These are phyloP conservation scores for Bhutanitis thaidina DNA, from an alignment of 2,888 invertebrate species.

Conservation along the genomic window DNA sequence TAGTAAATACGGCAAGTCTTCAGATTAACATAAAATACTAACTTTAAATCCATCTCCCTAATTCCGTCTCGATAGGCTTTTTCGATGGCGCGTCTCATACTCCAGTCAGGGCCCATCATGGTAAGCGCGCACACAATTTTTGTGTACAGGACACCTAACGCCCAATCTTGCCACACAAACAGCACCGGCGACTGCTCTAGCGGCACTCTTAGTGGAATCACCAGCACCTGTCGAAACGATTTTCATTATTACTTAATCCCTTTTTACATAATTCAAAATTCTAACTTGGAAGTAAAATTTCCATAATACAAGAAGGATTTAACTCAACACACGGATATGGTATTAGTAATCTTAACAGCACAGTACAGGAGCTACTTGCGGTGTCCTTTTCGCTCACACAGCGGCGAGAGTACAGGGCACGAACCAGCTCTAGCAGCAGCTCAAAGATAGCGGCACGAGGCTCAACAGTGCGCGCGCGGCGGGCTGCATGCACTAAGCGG, in stretches of 20 bases:
- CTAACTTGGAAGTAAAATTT: too few relatives aligned
- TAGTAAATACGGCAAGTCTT: too few relatives aligned
- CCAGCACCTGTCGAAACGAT: constrained; percentile 78
- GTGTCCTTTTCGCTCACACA: too few relatives aligned
- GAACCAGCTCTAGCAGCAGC: constrained; percentile 90
- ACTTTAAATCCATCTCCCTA: constrained; percentile 92
- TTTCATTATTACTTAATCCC: too few relatives aligned
- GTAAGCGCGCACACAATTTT: constrained; percentile 98
- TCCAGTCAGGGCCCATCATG: constrained; percentile 99
- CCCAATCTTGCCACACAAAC: constrained; percentile 98
- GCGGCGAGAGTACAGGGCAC: constrained; percentile 18
- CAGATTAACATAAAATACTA: too few relatives aligned
- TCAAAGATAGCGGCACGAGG: constrained; percentile 92
- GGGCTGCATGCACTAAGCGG: too few relatives aligned
- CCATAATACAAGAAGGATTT: too few relatives aligned
- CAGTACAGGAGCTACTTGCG: too few relatives aligned
- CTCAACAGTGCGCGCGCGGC: too few relatives aligned
- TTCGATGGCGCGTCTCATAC: constrained; percentile 94
- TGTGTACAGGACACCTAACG: constrained; percentile 96
- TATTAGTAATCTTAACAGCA: too few relatives aligned
- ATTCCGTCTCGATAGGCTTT: constrained; percentile 96
- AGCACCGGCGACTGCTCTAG: constrained; percentile 93
- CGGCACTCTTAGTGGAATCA: constrained; percentile 95
- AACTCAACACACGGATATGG: too few relatives aligned
- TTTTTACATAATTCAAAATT: too few relatives aligned